phyloP scores from a whole-genome alignment of 2,888 invertebrate species.

The Heliconius erato region DNA sequence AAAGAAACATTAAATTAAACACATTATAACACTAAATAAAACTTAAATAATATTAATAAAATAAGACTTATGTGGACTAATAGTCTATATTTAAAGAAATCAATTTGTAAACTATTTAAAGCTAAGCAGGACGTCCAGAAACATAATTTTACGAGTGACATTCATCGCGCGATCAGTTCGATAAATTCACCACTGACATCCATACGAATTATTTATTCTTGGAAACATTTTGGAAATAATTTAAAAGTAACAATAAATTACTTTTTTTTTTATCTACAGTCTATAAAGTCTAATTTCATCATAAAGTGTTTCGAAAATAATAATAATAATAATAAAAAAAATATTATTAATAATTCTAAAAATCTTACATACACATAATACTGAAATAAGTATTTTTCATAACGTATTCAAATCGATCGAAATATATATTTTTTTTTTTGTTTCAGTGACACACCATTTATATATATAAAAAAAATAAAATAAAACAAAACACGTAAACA shows the following conservation, averaged over 20 bases:
- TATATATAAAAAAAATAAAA: conserved; percentile 69
- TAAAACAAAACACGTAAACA: conserved; percentile 81
- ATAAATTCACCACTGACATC: conserved; percentile 64
- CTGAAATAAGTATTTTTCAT: conserved; percentile 74
- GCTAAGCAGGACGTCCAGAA: conserved; percentile 81
- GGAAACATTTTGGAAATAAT: conserved; percentile 81
- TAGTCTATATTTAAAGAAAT: conserved; percentile 55
- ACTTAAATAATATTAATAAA: conserved; percentile 54
- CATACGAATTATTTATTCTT: conserved; percentile 68
- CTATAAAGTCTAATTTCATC: conserved; percentile 79
- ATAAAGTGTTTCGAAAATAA: conserved; percentile 75
- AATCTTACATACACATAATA: conserved; percentile 82
- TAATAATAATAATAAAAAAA: conserved; percentile 57
- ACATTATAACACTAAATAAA: conserved; percentile 51
- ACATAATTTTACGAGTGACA: conserved; percentile 66
- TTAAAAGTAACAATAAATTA: conserved; percentile 85
- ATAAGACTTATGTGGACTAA: conserved; percentile 55
- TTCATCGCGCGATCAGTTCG: conserved; percentile 61
- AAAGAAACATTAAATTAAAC: conserved; percentile 42
- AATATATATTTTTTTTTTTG: conserved; percentile 62
- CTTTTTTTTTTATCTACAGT: conserved; percentile 71
- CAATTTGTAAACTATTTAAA: conserved; percentile 77
- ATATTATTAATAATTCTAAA: conserved; percentile 64
- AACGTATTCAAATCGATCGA: conserved; percentile 69
- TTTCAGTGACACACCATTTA: conserved; percentile 64